phyloP scores from a whole-genome alignment of 2,797 vertebrate species.

The Sciurus carolinensis region DNA sequence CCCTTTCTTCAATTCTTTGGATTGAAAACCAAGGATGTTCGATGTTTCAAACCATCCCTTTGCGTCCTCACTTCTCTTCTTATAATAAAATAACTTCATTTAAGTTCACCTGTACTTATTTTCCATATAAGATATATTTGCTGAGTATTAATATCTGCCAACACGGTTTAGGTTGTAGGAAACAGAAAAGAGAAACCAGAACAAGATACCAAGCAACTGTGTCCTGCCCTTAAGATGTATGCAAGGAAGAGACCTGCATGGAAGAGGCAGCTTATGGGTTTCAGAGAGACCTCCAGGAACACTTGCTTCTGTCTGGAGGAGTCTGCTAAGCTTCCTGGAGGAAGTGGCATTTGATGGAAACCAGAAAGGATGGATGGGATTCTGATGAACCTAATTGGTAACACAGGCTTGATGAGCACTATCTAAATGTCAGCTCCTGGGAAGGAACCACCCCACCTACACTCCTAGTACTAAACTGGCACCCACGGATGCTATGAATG shows the following conservation, averaged over 20 bases:
- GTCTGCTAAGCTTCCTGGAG: background rate
- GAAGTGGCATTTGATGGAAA: background rate
- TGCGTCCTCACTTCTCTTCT: background rate
- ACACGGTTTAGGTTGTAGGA: background rate
- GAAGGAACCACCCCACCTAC: no score
- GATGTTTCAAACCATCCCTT: background rate
- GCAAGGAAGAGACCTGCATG: background rate
- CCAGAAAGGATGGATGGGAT: background rate
- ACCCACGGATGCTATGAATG: background rate
- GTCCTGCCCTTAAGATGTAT: background rate
- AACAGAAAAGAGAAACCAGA: background rate
- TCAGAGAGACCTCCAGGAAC: background rate
- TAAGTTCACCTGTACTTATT: background rate
- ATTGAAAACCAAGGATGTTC: background rate
- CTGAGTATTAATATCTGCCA: background rate
- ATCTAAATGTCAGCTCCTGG: background rate
- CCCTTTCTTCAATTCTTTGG: background rate
- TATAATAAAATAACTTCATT: background rate
- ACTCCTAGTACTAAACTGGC: no score
- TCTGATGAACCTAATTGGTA: background rate
- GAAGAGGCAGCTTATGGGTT: background rate
- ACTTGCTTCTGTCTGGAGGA: background rate
- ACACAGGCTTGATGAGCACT: accelerated
- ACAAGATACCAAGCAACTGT: background rate
- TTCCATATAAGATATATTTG: background rate